phyloP scores from a whole-genome alignment of 2,888 invertebrate genomes.

The Acanthosepion pharaonis region DNA sequence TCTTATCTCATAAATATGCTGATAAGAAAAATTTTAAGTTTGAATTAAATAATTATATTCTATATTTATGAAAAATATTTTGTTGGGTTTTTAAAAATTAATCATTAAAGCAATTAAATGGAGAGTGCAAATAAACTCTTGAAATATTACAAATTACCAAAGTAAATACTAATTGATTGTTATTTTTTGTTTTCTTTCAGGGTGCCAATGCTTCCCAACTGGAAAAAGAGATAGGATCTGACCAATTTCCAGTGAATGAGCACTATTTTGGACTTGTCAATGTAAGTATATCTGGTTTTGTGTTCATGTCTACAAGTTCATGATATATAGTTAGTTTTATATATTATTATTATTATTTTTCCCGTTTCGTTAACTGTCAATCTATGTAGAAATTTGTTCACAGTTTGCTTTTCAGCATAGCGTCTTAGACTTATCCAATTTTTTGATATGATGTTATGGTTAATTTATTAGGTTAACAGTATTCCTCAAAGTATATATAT shows the following conservation, averaged over 20 bases:
- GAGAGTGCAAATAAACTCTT: neutral
- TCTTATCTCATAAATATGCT: no score
- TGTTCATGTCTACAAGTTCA: neutral
- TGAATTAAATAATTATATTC: no score
- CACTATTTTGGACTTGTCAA: slow-evolving; percentile 99
- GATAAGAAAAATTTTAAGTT: no score
- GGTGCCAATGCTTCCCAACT: slow-evolving; percentile 99
- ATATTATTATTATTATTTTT: no score
- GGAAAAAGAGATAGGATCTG: slow-evolving; percentile 98
- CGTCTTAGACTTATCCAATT: no score
- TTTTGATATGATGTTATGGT: no score
- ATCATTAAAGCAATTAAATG: neutral
- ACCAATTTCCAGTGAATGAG: slow-evolving; percentile 98
- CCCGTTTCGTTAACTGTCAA: neutral
- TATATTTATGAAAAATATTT: no score
- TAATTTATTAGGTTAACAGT: no score
- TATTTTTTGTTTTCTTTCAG: slow-evolving; percentile 78
- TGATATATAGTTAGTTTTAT: neutral
- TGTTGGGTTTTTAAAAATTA: no score
- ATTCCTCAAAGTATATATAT: no score
- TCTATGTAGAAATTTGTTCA: no score
- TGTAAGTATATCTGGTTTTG: slow-evolving; percentile 81
- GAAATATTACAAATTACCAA: neutral
- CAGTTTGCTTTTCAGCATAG: no score
- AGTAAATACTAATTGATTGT: neutral